Evolutionary conservation across 2,797 vertebrate genomes (phyloP), one percentile per base, ranked within the genome.

Genomic region (Ctenopoma kingsleyae): DNA sequence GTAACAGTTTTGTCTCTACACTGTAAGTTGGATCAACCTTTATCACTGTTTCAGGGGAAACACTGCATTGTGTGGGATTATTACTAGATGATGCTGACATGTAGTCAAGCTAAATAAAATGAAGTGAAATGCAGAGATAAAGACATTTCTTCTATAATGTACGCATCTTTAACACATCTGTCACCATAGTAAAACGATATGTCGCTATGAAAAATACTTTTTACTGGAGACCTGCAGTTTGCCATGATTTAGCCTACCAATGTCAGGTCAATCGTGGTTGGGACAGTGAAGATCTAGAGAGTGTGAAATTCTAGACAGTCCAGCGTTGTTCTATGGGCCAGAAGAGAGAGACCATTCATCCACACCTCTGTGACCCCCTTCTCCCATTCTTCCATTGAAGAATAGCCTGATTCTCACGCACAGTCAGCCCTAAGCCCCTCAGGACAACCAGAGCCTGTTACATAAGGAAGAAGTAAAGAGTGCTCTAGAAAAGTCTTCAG

Each of bases 401-500:
- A 90, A 90, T 81, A 71, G 85, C 63, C 49, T 71, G 71, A 76
- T 77, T 87, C 82, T 84, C 88, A 83, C 66, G 40, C 84, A 87
- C 54, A 83, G 77, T 61, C 50, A 5, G 74, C 66, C 78, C 57
- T 62, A 44, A 82, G 66, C 80, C 78, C 85, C 86, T 82, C 56
- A 59, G 78, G 80, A 63, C 78, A 64, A 16, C 50, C 53, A 55
- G 41, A 80, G 68, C 63, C 61, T 41, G 48, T 90, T 90, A 81
- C 71, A 68, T 87, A 89, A 91, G 71, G 72, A 58, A 60, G 32
- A 76, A 84, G 78, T 65, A 80, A 85, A 82, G 79, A 88, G 82
- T 80, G 81, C 82, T 80, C 58, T 72, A 78, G 74, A 87, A 87
- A 79, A 80, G 80, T 89, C 85, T 86, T 85, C 71, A 81, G 82